Conservation (phyloP, 2,888 invertebrate genomes). For the Auanema freiburgensis region DNA sequence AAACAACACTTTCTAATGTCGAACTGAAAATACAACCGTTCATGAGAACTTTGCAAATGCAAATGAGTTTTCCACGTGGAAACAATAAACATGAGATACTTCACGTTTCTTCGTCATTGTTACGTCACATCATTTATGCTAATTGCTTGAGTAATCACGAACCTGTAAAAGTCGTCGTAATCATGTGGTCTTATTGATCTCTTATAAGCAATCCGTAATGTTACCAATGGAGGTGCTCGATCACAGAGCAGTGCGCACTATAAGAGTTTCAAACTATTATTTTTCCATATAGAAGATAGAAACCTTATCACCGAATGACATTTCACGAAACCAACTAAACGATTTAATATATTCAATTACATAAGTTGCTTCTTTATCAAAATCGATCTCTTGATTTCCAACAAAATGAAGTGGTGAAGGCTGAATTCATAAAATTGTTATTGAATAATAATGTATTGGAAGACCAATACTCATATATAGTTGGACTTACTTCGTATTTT, state of each 20-base stretch:
- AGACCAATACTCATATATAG: neutral
- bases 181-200: conserved; percentile 1
- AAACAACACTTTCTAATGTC: conserved; percentile 6
- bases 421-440: conserved; percentile 4
- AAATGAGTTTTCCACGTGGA: neutral
- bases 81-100: neutral
- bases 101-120: neutral
- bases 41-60: neutral
- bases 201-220: conserved; percentile 16
- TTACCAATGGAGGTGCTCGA: conserved; percentile 12
- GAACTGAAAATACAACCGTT: conserved; percentile 3
- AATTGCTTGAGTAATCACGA: neutral
- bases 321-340: conserved; percentile 23
- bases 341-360: conserved; percentile 20
- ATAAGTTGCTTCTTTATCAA: conserved; percentile 17
- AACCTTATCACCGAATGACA: conserved; percentile 22
- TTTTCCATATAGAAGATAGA: neutral
- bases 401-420: conserved; percentile 10
- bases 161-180: neutral
- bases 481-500: conserved; percentile 8
- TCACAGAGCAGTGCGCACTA: conserved; percentile 21
- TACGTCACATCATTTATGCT: neutral
- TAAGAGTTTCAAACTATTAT: neutral
- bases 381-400: conserved; percentile 6
- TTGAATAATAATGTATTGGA: neutral